These are phyloP conservation scores for Cetonia aurata DNA, from an alignment of 2,888 invertebrate genomes.

Conservation along the genomic window DNA sequence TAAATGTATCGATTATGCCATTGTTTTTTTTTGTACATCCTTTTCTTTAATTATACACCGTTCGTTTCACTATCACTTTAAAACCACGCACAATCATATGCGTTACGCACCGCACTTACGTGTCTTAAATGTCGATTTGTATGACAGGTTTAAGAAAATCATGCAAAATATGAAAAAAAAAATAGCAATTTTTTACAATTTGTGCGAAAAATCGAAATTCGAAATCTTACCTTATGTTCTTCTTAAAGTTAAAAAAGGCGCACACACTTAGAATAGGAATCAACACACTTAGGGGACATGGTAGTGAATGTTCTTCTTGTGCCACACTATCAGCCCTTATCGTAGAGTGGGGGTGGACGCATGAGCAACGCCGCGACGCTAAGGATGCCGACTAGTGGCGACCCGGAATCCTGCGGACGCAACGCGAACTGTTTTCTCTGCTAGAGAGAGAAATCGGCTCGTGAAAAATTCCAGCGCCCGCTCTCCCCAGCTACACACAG, in stretches of 20 bases:
- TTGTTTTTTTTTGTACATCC: conserved; percentile 4
- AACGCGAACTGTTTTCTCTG: conserved; percentile 36
- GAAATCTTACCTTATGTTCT: conserved; percentile 62
- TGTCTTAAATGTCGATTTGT: conserved; percentile 7
- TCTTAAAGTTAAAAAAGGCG: conserved; percentile 66
- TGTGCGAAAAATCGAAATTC: conserved; percentile 46
- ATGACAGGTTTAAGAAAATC: conserved; percentile 11
- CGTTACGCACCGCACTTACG: neutral
- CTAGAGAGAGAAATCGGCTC: conserved; percentile 33
- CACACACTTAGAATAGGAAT: conserved; percentile 67
- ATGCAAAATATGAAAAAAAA: conserved; percentile 47
- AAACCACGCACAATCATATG: conserved; percentile 35
- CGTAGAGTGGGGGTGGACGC: conserved; percentile 67
- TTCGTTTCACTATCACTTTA: conserved; percentile 36
- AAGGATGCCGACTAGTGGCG: conserved; percentile 67
- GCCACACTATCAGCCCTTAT: conserved; percentile 67
- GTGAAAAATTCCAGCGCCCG: conserved; percentile 43
- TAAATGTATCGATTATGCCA: conserved; percentile 4
- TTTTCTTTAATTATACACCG: too few relatives aligned
- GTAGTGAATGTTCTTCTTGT: conserved; percentile 68
- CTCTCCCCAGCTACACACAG: neutral
- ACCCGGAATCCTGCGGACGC: conserved; percentile 57
- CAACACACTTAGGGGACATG: conserved; percentile 68
- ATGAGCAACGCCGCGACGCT: conserved; percentile 67
- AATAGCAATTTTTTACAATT: conserved; percentile 21